Evolutionary conservation across 2,888 invertebrate species (phyloP), one percentile per base, ranked within the genome.

Genomic region (Noctua fimbriata): DNA sequence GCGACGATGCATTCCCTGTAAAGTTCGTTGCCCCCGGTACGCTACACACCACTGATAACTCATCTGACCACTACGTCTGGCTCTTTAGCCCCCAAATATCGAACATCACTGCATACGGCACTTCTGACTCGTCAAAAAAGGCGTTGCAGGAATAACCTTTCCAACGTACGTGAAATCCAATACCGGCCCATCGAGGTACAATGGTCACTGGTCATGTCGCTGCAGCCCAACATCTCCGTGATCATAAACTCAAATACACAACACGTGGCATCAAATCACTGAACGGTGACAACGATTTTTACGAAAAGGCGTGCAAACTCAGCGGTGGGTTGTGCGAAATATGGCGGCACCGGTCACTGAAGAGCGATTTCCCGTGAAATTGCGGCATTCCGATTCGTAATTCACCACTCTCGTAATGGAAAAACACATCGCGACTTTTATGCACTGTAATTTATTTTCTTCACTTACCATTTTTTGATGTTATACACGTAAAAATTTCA

Each of bases 391-490:
- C 73, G 80, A 83, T 89, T 80, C 71, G 78, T 87, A 90, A 90
- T 90, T 88, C 89, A 90, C 89, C 90, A 92, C 92, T 93, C 85
- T 81, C 85, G 83, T 82, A 84, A 87, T 83, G 81, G 78, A 85
- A 90, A 91, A 92, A 91, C 95, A 95, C 94, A 93, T 87, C 93
- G 92, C 94, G 89, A 89, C 83, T 88, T 88, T 87, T 86, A 90
- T 90, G 90, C 96, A 96, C 95, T 95, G 92, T 82, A 94, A 94
- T 93, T 94, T 93, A 93, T 94, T 93, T 92, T 93, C 91, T 93
- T 93, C 94, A 97, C 97, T 97, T 96, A 97, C 97, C 97, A 97
- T 97, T 97, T 96, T 97, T 93, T 95, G 96, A 97, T 96, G 96
- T 95, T 96, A 96, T 88, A 94, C 95, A 96, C 96, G 96, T 95